Base-by-base conservation (phyloP, 2,797 vertebrate species). In the Urophycis tenuis region DNA sequence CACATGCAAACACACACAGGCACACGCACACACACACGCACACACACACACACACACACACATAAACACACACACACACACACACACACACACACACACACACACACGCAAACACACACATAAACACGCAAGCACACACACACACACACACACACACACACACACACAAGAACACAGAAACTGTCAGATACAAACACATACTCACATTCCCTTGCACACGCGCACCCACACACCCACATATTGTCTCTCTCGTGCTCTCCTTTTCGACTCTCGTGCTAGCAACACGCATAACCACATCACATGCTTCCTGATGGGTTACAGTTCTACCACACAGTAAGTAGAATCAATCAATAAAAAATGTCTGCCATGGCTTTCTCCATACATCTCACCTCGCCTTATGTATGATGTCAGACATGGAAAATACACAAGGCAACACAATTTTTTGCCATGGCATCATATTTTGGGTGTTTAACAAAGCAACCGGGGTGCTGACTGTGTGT, bases 1-100 rank as follows among this genome's bases (percentile, higher is more conserved):
- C 15, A 49, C 45, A 81, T 39, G 85, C 73, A 83, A 41, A 90
- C 72, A 86, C 69, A 87, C 70, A 30, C n/a, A n/a, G 4, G 22
- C 29, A 33, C 69, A 33, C 30, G 19, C 32, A 5, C 32, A 22
- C 11, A 36, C 71, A 36, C 22, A n/a, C 4, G 3, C 15, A 49
- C 9, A 22, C 53, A 60, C 25, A 70, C 15, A 31, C 25, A 32
- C 2, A n/a, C 22, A 60, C 6, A 53, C 17, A 53, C 22, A 9
- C 22, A 32, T 31, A 71, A 15, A 33, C 31, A 71, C 30, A n/a
- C 1, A 6, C 5, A 31, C 4, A 14, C 17, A 30, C 8, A 60
- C 7, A 60, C 45, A 53, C 11, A 60, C 19, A 60, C 15, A 49
- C 45, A 19, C 45, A 22, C 45, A 19, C 22, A 19, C 3, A 5